phyloP scores from a whole-genome alignment of 2,113 vertebrate species.

The Cyprinus carpio region DNA sequence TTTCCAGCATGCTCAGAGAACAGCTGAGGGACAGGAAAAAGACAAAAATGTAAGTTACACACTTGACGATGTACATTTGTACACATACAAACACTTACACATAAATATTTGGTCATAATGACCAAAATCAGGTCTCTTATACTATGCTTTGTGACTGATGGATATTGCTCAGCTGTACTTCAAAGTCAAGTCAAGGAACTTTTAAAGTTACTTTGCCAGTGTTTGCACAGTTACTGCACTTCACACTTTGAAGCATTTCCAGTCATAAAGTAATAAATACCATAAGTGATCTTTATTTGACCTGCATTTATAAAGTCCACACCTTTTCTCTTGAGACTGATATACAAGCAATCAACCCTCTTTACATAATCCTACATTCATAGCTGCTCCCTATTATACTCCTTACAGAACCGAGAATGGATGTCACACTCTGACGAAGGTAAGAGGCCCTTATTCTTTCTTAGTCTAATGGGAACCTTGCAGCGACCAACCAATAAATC shows the following conservation, averaged over 20 bases:
- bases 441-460: constrained; percentile 51
- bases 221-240: too few relatives aligned
- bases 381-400: background rate
- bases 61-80: background rate
- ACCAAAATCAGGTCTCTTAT: background rate
- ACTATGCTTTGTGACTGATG: background rate
- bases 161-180: too few relatives aligned
- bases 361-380: background rate
- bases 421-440: constrained; percentile 72
- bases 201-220: too few relatives aligned
- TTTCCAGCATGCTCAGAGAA: constrained; percentile 79
- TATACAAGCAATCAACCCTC: background rate
- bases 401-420: constrained; percentile 73
- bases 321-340: background rate
- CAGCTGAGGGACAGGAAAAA: constrained; percentile 82
- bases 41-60: constrained; percentile 76
- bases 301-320: constrained; percentile 1
- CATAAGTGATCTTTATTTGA: constrained; percentile 4
- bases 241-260: too few relatives aligned
- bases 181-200: too few relatives aligned
- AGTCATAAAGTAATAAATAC: background rate
- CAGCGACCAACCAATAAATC: constrained; percentile 23
- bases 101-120: background rate
- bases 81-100: background rate
- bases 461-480: constrained; percentile 12